phyloP scores from a whole-genome alignment of 2,888 invertebrate species.

The Trileptium ribeirensis region DNA sequence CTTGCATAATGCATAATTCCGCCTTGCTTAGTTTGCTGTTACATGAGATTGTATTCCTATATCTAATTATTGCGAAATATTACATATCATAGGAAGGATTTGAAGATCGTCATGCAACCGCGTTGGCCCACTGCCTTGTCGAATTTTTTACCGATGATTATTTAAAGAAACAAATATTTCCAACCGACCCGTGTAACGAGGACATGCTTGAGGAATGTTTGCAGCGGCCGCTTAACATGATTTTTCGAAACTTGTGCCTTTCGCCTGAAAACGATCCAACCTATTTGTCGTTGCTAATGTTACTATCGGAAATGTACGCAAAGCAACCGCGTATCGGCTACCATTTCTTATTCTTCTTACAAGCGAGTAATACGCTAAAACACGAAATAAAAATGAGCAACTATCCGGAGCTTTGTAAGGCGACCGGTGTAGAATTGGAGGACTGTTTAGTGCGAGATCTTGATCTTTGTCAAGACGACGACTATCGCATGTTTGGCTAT shows the following conservation, averaged over 20 bases:
- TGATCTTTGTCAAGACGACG: conserved; percentile 71
- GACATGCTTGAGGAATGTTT: conserved; percentile 65
- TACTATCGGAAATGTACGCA: conserved; percentile 71
- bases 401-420: conserved; percentile 80
- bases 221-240: conserved; percentile 73
- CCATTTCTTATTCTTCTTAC: conserved; percentile 77
- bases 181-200: neutral
- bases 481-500: conserved; percentile 79
- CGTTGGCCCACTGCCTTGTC: neutral
- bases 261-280: conserved; percentile 66
- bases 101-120: neutral
- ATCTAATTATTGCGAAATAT: too few species aligned
- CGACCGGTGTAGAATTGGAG: conserved; percentile 59
- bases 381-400: conserved; percentile 5
- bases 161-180: neutral
- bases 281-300: conserved; percentile 68
- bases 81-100: neutral
- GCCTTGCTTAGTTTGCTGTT: too few species aligned
- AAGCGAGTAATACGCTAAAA: conserved; percentile 47
- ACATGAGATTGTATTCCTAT: too few species aligned
- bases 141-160: neutral
- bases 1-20: too few species aligned
- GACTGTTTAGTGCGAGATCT: conserved; percentile 68
- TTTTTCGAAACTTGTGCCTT: conserved; percentile 67
- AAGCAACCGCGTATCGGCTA: conserved; percentile 70